Evolutionary conservation across 2,888 invertebrate genomes (phyloP), one percentile per base, ranked within the genome.

Genomic region (Cryptosula pallasiana): DNA sequence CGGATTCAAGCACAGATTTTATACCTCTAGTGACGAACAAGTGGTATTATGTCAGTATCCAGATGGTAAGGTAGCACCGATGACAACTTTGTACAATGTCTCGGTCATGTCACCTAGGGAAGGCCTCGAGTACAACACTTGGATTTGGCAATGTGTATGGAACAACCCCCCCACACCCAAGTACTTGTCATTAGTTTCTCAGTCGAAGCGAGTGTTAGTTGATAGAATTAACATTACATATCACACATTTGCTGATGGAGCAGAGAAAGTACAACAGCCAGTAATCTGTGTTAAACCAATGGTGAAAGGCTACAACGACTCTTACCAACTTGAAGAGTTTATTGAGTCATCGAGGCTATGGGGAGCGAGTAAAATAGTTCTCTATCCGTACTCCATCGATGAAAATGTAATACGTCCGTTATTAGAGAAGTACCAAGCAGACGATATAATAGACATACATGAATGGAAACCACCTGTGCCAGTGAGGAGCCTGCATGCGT

Each of bases 301-400:
- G 63, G 63, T 63, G 32, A 63, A 63, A 3, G 32, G 32, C 32
- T 63, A 63, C 63, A 34, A 27, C 32, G 63, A 63, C 32, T 16
- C 29, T 13, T 63, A 63, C 32, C 63, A 63, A n/a, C 63, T 63
- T 5, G 32, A 13, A 32, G 63, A 63, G 63, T 63, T 63, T 32
- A 63, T 63, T n/a, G 63, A 63, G 32, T 63, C 63, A 9, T 63
- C 63, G 13, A 20, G 63, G 3, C 2, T 63, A 32, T 63, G 63
- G 63, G 63, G 63, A 32, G 63, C 27, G 3, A 27, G 63, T 34
- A 63, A 63, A n/a, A 63, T 63, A 63, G 63, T 63, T 9, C 63
- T 63, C 3, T 63, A 63, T 27, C 63, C 63, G 25, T 32, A 63
- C 25, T 63, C 63, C 5, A 34, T 63, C 5, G 9, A 63, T 27